These are phyloP conservation scores for Romanogobio albipinnatus DNA, from an alignment of 2,113 vertebrate genomes.

Conservation along the genomic window DNA sequence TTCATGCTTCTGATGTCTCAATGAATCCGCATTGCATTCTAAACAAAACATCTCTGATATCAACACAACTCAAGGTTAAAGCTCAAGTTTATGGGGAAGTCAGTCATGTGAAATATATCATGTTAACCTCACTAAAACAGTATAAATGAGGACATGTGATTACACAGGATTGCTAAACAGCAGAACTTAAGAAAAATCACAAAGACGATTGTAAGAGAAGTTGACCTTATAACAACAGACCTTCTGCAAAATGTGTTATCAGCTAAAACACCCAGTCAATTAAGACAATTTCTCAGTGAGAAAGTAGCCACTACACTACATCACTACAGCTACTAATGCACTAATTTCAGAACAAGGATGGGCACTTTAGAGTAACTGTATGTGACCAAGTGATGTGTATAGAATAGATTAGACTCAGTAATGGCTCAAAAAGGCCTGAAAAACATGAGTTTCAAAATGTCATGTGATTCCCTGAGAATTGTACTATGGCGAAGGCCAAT, in stretches of 20 bases:
- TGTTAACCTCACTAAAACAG: neutral
- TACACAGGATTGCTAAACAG: neutral
- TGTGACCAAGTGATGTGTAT: neutral
- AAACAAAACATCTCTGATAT: too few relatives aligned
- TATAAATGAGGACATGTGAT: neutral
- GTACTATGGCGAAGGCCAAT: neutral
- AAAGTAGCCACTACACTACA: neutral
- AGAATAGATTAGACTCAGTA: neutral
- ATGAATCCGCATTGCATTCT: too few relatives aligned
- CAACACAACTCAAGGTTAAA: neutral
- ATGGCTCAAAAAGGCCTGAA: neutral
- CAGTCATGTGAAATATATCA: neutral
- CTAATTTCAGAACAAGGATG: neutral
- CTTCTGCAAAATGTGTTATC: neutral
- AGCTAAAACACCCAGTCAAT: neutral
- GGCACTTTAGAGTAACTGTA: neutral
- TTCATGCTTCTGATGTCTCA: too few relatives aligned
- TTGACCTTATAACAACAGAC: neutral
- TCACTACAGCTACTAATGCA: neutral
- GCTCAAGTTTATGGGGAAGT: neutral
- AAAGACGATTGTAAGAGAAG: neutral
- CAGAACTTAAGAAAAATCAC: neutral
- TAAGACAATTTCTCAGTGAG: neutral
- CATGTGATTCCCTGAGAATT: neutral
- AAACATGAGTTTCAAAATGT: neutral